phyloP scores from a whole-genome alignment of 2,113 vertebrate species.

The Orthonyx spaldingii region DNA sequence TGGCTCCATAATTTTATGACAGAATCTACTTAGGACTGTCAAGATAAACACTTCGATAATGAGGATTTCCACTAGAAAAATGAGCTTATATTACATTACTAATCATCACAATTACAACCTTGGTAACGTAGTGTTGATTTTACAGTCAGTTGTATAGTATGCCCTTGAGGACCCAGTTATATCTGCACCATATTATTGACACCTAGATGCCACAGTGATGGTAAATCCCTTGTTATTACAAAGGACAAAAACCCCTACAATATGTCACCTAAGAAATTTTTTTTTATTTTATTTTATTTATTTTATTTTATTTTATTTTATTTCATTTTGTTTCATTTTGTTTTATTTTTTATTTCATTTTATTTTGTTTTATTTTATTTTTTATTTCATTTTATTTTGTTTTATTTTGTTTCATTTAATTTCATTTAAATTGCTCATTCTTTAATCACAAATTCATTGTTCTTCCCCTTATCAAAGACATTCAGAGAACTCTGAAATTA shows the following conservation, averaged over 20 bases:
- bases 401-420: neutral
- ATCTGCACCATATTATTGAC: neutral
- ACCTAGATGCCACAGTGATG: neutral
- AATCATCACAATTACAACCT: slow-evolving; percentile 24
- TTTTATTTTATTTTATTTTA: neutral
- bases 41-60: slow-evolving; percentile 47
- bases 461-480: neutral
- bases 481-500: neutral
- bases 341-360: neutral
- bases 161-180: neutral
- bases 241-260: neutral
- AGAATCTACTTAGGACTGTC: neutral
- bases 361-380: neutral
- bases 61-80: slow-evolving; percentile 44
- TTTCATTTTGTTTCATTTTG: neutral
- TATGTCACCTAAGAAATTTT: neutral
- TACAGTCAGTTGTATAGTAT: slow-evolving; percentile 10
- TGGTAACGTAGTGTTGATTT: neutral
- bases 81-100: slow-evolving; percentile 11
- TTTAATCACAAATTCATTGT: neutral
- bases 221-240: neutral
- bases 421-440: neutral
- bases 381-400: neutral
- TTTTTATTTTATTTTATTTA: neutral
- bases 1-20: neutral